Evolutionary conservation across 2,797 vertebrate genomes (phyloP).

Genomic region (Pseudocheirus occidentalis): DNA sequence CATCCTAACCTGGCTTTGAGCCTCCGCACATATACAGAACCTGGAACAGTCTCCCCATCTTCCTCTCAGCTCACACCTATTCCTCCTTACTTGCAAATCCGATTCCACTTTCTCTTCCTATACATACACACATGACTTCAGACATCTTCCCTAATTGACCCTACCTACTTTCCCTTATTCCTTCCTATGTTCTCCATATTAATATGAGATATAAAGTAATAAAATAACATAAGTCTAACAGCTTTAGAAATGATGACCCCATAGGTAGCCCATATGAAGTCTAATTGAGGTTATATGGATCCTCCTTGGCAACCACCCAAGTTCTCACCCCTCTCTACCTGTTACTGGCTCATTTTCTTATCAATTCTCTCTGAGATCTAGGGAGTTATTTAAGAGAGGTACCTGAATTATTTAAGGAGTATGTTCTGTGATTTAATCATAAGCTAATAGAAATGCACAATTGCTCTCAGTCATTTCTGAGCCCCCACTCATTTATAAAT

Average conservation of each 20-base stretch:
- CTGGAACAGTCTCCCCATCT: not conserved
- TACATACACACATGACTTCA: not conserved
- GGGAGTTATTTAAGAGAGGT: not conserved
- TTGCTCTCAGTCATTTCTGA: too few species aligned
- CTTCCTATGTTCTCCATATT: not conserved
- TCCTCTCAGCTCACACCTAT: not conserved
- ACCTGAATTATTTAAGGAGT: not conserved
- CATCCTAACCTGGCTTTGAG: not conserved
- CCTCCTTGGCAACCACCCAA: too few species aligned
- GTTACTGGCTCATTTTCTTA: not conserved
- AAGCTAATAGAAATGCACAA: not conserved
- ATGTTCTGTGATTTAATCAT: not conserved
- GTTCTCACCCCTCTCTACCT: too few species aligned
- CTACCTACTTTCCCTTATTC: not conserved
- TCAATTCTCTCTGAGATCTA: not conserved
- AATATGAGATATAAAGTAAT: not conserved
- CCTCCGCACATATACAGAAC: not conserved
- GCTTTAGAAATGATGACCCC: not conserved
- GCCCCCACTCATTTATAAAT: not conserved
- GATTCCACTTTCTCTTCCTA: not conserved
- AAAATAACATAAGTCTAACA: not conserved
- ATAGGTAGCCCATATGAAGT: not conserved
- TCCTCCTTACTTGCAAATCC: not conserved
- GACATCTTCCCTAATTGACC: not conserved
- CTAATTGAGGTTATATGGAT: not conserved